Evolutionary conservation across 2,113 vertebrate species (phyloP).

Genomic region (Prunella himalayana): DNA sequence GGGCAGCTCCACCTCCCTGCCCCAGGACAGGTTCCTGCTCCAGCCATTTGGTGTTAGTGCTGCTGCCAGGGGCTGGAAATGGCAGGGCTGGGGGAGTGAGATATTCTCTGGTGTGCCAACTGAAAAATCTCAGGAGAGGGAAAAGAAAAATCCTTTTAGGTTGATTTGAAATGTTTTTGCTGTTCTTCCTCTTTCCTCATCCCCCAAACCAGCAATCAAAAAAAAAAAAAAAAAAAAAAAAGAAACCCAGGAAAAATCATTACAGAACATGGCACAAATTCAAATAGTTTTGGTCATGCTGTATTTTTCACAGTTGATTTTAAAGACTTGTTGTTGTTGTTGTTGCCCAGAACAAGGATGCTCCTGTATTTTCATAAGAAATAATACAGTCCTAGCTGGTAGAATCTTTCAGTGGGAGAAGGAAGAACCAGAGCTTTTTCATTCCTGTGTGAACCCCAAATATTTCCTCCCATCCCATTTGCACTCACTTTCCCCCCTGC

Average conservation of each 20-base stretch:
- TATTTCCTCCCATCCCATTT: neutral
- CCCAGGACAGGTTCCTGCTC: neutral
- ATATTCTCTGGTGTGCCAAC: accelerated
- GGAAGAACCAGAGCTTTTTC: neutral
- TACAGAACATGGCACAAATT: neutral
- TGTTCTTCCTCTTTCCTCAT: neutral
- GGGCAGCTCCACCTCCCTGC: accelerated
- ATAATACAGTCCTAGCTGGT: neutral
- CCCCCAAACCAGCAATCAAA: neutral
- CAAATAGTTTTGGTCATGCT: neutral
- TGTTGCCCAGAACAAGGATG: neutral
- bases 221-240: neutral
- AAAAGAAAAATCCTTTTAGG: neutral
- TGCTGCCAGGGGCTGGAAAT: neutral
- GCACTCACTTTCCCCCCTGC: neutral
- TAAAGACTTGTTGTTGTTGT: neutral
- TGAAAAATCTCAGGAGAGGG: neutral
- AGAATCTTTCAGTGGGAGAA: neutral
- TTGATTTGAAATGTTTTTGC: neutral
- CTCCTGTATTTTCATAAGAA: neutral
- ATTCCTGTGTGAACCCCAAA: neutral
- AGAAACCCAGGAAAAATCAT: neutral
- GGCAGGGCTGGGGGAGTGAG: neutral
- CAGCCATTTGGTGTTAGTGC: accelerated
- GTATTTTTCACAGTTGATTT: neutral